phyloP scores from a whole-genome alignment of 2,888 invertebrate genomes.

The Caenorhabditis sulstoni region DNA sequence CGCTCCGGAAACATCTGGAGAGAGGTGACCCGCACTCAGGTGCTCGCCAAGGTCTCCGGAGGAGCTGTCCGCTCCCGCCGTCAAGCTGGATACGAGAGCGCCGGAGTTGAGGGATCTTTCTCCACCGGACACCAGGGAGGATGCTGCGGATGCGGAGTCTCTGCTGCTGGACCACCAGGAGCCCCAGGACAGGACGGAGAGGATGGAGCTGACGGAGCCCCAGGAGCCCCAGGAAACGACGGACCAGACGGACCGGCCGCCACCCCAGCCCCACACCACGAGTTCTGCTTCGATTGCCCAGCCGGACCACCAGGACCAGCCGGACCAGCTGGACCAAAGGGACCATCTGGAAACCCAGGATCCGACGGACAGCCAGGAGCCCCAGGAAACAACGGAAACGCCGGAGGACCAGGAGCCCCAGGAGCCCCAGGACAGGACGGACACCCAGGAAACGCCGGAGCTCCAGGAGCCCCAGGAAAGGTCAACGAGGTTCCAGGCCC shows the following conservation, averaged over 20 bases:
- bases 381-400: conserved; percentile 64
- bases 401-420: conserved; percentile 66
- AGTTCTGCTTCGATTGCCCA: conserved; percentile 73
- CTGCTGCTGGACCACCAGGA: conserved; percentile 69
- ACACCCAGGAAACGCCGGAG: conserved; percentile 69
- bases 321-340: conserved; percentile 72
- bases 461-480: conserved; percentile 69
- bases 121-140: conserved; percentile 54
- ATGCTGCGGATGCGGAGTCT: conserved; percentile 72
- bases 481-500: conserved; percentile 64
- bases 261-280: conserved; percentile 70
- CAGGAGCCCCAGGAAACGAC: conserved; percentile 72
- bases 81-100: conserved; percentile 69
- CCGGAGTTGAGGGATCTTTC: conserved; percentile 59
- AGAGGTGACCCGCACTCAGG: conserved; percentile 69
- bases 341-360: conserved; percentile 72
- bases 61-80: conserved; percentile 59
- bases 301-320: conserved; percentile 72
- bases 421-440: conserved; percentile 68
- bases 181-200: conserved; percentile 67
- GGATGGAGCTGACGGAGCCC: conserved; percentile 69
- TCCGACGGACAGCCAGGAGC: conserved; percentile 65
- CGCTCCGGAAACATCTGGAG: conserved; percentile 69
- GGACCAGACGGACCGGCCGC: conserved; percentile 75
- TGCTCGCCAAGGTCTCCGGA: conserved; percentile 49